Conservation (phyloP, 2,888 invertebrate genomes). For the Pocota personata region DNA sequence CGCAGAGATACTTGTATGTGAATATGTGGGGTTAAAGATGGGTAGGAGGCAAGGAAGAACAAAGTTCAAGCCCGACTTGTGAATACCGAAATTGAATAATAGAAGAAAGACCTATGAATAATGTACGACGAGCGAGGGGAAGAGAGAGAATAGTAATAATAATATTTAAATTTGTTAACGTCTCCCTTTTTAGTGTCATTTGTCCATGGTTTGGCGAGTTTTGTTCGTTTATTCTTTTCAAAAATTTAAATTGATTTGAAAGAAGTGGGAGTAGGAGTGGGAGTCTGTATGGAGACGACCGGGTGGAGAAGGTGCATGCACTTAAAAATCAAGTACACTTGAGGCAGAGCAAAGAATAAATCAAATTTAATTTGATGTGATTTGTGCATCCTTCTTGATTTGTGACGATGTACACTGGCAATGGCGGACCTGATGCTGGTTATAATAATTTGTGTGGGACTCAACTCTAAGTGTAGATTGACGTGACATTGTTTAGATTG, state of each 20-base stretch:
- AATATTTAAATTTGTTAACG: constrained; percentile 70
- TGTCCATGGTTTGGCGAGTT: constrained; percentile 46
- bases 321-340: constrained; percentile 59
- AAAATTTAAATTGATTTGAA: constrained; percentile 57
- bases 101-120: constrained; percentile 53
- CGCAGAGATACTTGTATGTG: constrained; percentile 34
- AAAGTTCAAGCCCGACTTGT: constrained; percentile 35
- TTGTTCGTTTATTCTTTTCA: constrained; percentile 21
- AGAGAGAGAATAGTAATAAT: neutral
- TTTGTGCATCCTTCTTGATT: constrained; percentile 73
- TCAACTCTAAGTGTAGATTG: constrained; percentile 55
- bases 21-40: neutral
- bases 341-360: constrained; percentile 52
- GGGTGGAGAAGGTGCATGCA: constrained; percentile 55
- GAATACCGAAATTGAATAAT: constrained; percentile 59
- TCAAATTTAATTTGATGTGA: constrained; percentile 74
- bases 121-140: constrained; percentile 8
- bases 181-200: constrained; percentile 62
- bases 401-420: constrained; percentile 46
- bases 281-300: constrained; percentile 8
- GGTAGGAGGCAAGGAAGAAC: neutral
- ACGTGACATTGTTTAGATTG: constrained; percentile 73
- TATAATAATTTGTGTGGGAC: constrained; percentile 70
- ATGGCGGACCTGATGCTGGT: constrained; percentile 8
- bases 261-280: constrained; percentile 51